Conservation (phyloP, 2,888 invertebrate genomes). For the Leucozona laternaria region DNA sequence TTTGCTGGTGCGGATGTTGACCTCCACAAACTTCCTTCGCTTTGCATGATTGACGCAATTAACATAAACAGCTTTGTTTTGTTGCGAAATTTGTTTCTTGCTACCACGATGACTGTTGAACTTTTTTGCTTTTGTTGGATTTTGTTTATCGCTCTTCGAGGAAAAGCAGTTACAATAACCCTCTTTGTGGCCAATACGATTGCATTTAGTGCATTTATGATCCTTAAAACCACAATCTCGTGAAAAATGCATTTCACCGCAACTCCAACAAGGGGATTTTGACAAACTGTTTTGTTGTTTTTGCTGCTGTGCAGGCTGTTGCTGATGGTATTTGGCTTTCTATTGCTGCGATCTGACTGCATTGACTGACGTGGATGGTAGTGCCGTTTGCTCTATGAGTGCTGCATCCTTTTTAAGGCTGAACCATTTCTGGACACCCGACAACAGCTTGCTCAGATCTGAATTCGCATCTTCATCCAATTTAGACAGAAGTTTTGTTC, state of each 20-base stretch:
- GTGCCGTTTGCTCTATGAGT: neutral
- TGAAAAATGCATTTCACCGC: slow-evolving; percentile 6
- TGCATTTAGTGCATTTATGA: neutral
- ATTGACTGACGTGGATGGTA: neutral
- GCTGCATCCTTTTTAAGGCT: neutral
- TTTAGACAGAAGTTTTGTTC: neutral
- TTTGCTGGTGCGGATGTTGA: neutral
- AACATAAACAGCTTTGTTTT: neutral
- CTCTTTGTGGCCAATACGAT: slow-evolving; percentile 6
- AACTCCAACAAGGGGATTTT: slow-evolving; percentile 13
- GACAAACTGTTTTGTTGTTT: neutral
- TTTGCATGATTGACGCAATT: neutral
- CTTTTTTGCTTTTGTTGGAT: neutral
- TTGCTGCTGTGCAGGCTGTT: neutral
- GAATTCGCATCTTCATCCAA: slow-evolving; percentile 3
- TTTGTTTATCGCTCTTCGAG: neutral
- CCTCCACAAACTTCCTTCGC: slow-evolving; percentile 3
- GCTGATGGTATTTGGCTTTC: neutral
- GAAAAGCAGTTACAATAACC: slow-evolving; percentile 26
- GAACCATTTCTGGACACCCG: neutral
- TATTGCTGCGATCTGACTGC: neutral
- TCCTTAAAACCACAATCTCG: slow-evolving; percentile 6
- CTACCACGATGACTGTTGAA: neutral
- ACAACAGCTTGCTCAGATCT: slow-evolving; percentile 2
- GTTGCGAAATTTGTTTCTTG: neutral